Percentiles rank a stretch among this genome's conserved stretches.
Conservation (phyloP, 2,797 vertebrate species). For the Orientallactaga sibirica region DNA sequence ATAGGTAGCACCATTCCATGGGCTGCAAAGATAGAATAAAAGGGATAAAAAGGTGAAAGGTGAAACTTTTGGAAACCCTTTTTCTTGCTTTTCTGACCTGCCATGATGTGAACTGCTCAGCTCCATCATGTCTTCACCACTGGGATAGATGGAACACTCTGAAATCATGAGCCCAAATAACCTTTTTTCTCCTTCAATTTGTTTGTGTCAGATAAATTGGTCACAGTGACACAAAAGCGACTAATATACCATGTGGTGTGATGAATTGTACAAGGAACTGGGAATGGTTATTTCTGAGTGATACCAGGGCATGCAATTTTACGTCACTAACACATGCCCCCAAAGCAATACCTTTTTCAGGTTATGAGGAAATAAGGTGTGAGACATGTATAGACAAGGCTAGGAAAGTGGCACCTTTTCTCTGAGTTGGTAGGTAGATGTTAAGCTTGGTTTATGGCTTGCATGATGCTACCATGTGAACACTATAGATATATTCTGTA, state of each 20-base stretch:
- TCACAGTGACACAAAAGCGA: too few species aligned
- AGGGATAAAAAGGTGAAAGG: too few species aligned
- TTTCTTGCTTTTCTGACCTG: neutral
- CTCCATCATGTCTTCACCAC: too few species aligned
- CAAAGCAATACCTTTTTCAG: neutral
- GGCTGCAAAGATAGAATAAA: neutral
- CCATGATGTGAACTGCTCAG: neutral
- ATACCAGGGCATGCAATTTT: neutral
- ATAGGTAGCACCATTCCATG: too few species aligned
- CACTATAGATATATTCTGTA: too few species aligned
- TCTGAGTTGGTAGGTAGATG: neutral
- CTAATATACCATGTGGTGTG: neutral
- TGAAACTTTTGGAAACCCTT: neutral
- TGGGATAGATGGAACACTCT: neutral
- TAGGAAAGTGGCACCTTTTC: neutral
- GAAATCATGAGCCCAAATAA: neutral
- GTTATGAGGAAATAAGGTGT: neutral
- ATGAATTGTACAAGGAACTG: neutral
- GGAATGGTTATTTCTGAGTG: neutral
- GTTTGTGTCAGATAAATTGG: neutral
- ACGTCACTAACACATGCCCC: neutral
- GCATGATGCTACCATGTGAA: neutral
- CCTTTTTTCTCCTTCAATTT: neutral
- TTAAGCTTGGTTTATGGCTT: neutral
- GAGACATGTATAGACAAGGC: neutral